Evolutionary conservation across 2,888 invertebrate species (phyloP).

Genomic region (Priocnemis perturbator): DNA sequence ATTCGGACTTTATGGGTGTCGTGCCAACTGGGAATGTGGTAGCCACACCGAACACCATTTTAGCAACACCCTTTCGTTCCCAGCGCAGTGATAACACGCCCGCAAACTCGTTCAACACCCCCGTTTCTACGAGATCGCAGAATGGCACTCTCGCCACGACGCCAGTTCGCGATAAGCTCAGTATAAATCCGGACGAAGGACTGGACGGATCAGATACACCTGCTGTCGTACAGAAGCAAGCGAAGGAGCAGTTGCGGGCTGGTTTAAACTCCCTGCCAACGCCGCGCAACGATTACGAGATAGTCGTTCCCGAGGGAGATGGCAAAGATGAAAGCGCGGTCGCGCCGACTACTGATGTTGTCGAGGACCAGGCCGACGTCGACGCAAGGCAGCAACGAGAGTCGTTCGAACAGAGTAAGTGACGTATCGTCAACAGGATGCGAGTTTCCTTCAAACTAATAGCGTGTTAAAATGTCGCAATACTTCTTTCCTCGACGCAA

Average conservation of each 20-base stretch:
- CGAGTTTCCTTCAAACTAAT: no score
- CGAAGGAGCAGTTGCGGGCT: constrained; percentile 85
- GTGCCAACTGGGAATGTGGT: constrained; percentile 84
- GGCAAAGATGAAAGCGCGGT: constrained; percentile 76
- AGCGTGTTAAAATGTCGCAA: no score
- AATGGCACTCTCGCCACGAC: constrained; percentile 79
- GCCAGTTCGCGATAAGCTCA: constrained; percentile 93
- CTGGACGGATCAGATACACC: constrained; percentile 85
- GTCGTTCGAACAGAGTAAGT: constrained; percentile 80
- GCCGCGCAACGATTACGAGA: constrained; percentile 98
- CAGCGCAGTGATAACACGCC: constrained; percentile 80
- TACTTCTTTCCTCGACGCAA: background rate
- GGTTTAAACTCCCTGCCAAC: constrained; percentile 89
- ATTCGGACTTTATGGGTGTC: constrained; percentile 91
- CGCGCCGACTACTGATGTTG: constrained; percentile 58
- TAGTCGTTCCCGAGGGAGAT: constrained; percentile 94
- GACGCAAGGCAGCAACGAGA: constrained; percentile 85
- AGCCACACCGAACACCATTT: constrained; percentile 93
- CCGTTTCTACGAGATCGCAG: constrained; percentile 79
- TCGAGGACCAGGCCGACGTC: constrained; percentile 92
- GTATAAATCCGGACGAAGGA: constrained; percentile 93
- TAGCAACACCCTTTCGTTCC: constrained; percentile 91
- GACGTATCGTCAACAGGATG: no score
- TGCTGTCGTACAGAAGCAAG: constrained; percentile 81
- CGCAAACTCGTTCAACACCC: constrained; percentile 74